These are phyloP conservation scores for Hippocampus mohnikei DNA, from an alignment of 2,113 vertebrate genomes.

Conservation along the genomic window DNA sequence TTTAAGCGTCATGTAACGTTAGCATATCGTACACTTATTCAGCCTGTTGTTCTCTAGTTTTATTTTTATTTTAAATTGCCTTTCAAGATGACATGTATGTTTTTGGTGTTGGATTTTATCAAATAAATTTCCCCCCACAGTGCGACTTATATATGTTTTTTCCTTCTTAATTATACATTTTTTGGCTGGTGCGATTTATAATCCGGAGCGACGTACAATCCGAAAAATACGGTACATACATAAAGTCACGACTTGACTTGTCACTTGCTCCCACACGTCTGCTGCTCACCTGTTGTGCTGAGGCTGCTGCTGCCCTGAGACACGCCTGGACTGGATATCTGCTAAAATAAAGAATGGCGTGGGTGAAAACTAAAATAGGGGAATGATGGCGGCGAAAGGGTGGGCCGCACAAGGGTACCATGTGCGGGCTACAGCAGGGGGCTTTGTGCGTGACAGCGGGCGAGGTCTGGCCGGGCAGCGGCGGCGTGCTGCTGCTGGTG, in stretches of 20 bases:
- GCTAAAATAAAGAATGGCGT: conserved; percentile 8
- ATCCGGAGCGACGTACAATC: no score
- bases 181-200: no score
- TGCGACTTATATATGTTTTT: no score
- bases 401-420: conserved; percentile 51
- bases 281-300: conserved; percentile 72
- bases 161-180: no score
- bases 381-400: neutral
- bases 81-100: no score
- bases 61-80: no score
- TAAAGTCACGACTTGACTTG: neutral
- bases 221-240: no score
- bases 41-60: no score
- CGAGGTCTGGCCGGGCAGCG: conserved; percentile 76
- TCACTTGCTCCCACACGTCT: neutral
- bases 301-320: conserved; percentile 71
- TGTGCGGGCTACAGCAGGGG: conserved; percentile 79
- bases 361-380: neutral
- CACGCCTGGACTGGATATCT: conserved; percentile 73
- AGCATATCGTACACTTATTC: no score
- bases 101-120: no score
- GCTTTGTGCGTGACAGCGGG: conserved; percentile 73
- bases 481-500: conserved; percentile 82
- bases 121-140: no score
- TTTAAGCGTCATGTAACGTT: no score